Evolutionary conservation across 2,797 vertebrate genomes (phyloP), one percentile per base, ranked within the genome.

Genomic region (Mus minutoides): DNA sequence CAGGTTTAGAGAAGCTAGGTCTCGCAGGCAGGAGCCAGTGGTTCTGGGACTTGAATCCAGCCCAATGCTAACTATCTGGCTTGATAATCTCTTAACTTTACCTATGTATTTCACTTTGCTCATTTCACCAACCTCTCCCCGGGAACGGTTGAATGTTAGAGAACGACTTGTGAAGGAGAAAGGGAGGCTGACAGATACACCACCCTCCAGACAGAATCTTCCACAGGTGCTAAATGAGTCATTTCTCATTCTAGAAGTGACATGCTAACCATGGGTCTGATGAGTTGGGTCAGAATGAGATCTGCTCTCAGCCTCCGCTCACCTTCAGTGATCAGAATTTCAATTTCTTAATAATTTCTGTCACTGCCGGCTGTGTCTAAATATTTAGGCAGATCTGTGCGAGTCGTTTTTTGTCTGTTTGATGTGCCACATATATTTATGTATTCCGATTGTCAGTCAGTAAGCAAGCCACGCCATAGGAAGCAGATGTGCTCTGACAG

Each of bases 361-460:
- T 88, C 94, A 82, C 85, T 24, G 83, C 69, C 79, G 91, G 40
- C 87, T 88, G 40, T 94, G 96, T 98, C 97, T 97, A 98, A 98
- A 98, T 97, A 98, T 98, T 98, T 97, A 97, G 97, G 96, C 97
- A 97, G 82, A 87, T 95, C 69, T 58, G 29, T 71, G 56, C 37
- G 6, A 85, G 79, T 78, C 69, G 58, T 86, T 94, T 86, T 94
- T 78, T 96, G 92, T 75, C 92, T 97, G 83, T 93, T 92, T 88
- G 93, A 96, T 92, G 76, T 92, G 94, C 69, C 46, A n/a, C 86
- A 62, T 90, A 9, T 94, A 97, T 94, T 97, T 97, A 94, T 67
- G 88, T 69, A 79, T 94, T 93, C 96, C 40, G 76, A 64, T 71
- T 94, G 96, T 97, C 96, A 96, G 96, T 91, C 92, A 91, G 88